Evolutionary conservation across 2,888 invertebrate genomes (phyloP).

Genomic region (Drosophila setosimentum): DNA sequence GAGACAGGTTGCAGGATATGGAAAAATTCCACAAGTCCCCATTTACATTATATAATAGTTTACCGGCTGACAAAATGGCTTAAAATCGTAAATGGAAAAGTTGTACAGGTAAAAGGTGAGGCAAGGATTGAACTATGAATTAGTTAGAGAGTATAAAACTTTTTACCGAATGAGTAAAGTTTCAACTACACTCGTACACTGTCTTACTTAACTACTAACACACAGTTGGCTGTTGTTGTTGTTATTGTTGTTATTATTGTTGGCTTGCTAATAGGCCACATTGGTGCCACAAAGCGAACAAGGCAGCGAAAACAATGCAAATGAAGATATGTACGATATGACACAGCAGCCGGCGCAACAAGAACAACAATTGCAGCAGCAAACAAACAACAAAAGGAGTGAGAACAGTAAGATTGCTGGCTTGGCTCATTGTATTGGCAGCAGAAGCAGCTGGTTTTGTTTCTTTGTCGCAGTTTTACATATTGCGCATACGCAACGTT

Average conservation of each 20-base stretch:
- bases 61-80: constrained; percentile 35
- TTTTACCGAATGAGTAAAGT: constrained; percentile 42
- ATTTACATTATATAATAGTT: constrained; percentile 66
- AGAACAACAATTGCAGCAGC: constrained; percentile 14
- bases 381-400: constrained; percentile 1
- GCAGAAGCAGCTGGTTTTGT: constrained; percentile 43
- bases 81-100: constrained; percentile 40
- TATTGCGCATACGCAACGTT: constrained; percentile 73
- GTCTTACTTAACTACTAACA: neutral
- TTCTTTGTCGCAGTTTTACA: constrained; percentile 43
- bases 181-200: constrained; percentile 2
- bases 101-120: constrained; percentile 58
- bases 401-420: constrained; percentile 28
- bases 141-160: constrained; percentile 21
- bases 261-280: constrained; percentile 53
- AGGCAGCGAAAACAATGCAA: constrained; percentile 40
- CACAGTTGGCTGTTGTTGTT: constrained; percentile 2
- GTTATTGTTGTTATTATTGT: constrained; percentile 8
- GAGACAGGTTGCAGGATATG: constrained; percentile 51
- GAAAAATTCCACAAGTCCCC: constrained; percentile 72
- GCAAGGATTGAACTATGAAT: constrained; percentile 8
- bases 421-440: constrained; percentile 45
- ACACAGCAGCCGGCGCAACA: constrained; percentile 9
- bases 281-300: constrained; percentile 21
- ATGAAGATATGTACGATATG: constrained; percentile 57